Evolutionary conservation across 2,113 vertebrate species (phyloP), one percentile per base, ranked within the genome.

Genomic region (Tragelaphus imberbis): DNA sequence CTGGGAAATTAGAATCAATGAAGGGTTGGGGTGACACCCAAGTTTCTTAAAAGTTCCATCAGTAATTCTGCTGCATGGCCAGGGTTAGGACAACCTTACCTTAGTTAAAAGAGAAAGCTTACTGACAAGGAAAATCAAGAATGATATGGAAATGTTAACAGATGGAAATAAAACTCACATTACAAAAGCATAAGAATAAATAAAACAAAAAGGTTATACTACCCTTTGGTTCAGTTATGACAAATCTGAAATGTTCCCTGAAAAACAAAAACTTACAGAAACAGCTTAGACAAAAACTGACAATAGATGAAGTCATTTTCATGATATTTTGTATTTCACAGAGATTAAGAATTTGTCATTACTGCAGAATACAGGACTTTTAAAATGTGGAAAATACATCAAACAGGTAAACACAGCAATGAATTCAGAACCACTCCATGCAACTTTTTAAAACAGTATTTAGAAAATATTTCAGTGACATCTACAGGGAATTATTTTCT

Each of bases 401-500:
- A 49, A 56, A 84, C 40, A 81, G 49, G 36, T 79, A 92, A 91
- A 84, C 23, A 33, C 3, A 47, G 58, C 44, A 59, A 58, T 4
- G 59, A 93, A 94, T 97, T 92, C 68, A 98, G 95, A 96, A 91
- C 89, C 63, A 68, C 33, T 8, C 92, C 58, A 97, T 84, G 84
- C 71, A 95, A 95, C 13, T 95, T 91, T 96, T 97, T 85, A 84
- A 40, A 84, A 90, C 6, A 96, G 84, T 94, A 90, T 90, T 97
- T 98, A 91, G 96, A 98, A 98, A 98, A 94, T 17, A 91, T 93
- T 98, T 5, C 68, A 94, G 94, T 14, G 28, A 97, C 96, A 88
- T 88, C 97, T 86, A 96, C 30, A 49, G 98, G 97, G 97, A 98
- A 98, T 97, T 98, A 98, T 17, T 36, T 98, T 94, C 93, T 91